Evolutionary conservation across 2,888 invertebrate genomes (phyloP), one percentile per base, ranked within the genome.

Genomic region (Beris morrisii): DNA sequence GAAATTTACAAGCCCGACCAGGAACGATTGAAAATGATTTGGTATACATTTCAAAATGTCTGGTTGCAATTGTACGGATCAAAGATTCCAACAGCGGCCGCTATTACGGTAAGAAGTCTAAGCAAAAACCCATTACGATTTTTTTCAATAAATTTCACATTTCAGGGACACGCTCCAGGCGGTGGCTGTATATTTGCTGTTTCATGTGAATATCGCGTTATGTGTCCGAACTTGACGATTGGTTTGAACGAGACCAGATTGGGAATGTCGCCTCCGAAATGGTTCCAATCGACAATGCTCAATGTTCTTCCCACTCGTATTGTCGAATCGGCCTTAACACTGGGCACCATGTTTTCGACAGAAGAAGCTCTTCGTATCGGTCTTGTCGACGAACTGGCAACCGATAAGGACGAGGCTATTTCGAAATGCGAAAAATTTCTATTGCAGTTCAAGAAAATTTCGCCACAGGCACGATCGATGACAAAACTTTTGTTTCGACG

Each of bases 221-320:
- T 95, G 89, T 84, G 88, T n/a, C 90, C 90, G 0, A 90, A 91
- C 71, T 90, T 83, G 73, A 87, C 85, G 11, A 95, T 95, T 65
- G 95, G 95, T 0, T 81, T 95, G 1, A 95, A 95, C 75, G 95
- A 95, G 84, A 92, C 94, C 0, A 85, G 88, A 64, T 81, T 95
- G 53, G 95, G 93, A 12, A 88, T 93, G 68, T 84, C 88, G 0
- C 91, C 92, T 0, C 92, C 93, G 0, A 80, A 80, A 69, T 93
- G 92, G 92, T 88, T 89, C 74, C 85, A 86, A 79, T 80, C 84
- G 30, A 78, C 86, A 0, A 84, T 88, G 82, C 76, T 77, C 12
- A 87, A 88, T 74, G 85, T 85, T 0, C 83, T 89, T 38, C 86
- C 92, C 0, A 78, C 82, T n/a, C 80, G 93, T 70, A 82, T 87